These are phyloP conservation scores for Vipera ursinii DNA, from an alignment of 2,797 vertebrate species.

Conservation along the genomic window DNA sequence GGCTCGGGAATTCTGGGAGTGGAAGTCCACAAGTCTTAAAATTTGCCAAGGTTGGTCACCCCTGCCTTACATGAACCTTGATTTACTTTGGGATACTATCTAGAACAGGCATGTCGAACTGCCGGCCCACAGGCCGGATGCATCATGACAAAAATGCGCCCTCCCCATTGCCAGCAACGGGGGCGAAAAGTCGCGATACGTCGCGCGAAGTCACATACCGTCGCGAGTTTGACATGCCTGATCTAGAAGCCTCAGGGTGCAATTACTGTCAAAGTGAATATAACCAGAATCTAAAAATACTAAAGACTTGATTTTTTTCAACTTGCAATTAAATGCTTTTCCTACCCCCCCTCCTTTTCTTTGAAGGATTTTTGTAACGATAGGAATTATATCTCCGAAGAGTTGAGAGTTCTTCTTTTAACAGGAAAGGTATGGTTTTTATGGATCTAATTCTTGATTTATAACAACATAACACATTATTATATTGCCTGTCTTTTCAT, in stretches of 20 bases:
- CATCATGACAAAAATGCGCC: too few relatives aligned
- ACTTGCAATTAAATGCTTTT: background rate
- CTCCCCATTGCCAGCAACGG: too few relatives aligned
- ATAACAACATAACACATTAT: background rate
- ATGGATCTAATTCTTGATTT: slow-evolving; percentile 7
- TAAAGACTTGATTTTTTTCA: background rate
- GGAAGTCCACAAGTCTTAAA: background rate
- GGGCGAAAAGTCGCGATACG: too few relatives aligned
- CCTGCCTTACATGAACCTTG: background rate
- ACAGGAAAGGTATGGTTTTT: slow-evolving; percentile 89
- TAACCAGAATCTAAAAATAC: background rate
- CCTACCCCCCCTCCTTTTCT: background rate
- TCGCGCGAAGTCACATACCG: too few relatives aligned
- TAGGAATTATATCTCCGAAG: slow-evolving; percentile 90
- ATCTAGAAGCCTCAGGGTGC: background rate
- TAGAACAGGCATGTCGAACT: too few relatives aligned
- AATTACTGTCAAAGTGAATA: background rate
- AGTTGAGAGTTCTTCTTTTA: slow-evolving; percentile 89
- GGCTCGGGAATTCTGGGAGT: background rate
- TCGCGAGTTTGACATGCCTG: too few relatives aligned
- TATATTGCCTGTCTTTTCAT: background rate
- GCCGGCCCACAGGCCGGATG: too few relatives aligned
- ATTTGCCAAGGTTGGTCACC: background rate
- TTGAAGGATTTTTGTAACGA: slow-evolving; percentile 92
- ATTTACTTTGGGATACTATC: background rate